phyloP scores from a whole-genome alignment of 2,113 vertebrate genomes.

The Dicerorhinus sumatrensis region DNA sequence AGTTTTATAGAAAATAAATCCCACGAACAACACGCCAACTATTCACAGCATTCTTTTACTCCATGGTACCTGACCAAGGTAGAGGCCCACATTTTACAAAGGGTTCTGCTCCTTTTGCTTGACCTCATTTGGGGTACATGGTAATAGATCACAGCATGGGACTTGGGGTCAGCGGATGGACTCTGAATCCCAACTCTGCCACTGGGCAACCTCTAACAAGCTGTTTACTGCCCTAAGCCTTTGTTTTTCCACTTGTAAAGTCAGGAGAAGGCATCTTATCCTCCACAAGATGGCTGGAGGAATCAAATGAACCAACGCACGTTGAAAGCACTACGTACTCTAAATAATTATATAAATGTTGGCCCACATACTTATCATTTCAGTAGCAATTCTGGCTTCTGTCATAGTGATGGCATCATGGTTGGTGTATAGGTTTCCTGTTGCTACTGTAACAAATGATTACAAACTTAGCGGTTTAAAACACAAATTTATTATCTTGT shows the following conservation, averaged over 20 bases:
- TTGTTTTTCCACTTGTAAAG: not conserved
- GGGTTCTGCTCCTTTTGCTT: not conserved
- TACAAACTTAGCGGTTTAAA: not conserved
- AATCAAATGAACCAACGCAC: not conserved
- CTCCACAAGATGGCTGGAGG: not conserved
- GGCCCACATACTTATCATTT: not conserved
- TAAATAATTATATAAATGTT: not conserved
- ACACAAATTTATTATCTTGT: not conserved
- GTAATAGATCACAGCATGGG: not conserved
- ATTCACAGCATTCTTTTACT: not conserved
- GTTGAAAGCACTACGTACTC: not conserved
- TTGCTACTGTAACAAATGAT: not conserved
- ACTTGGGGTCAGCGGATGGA: not conserved
- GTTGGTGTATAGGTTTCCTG: not conserved
- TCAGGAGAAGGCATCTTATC: not conserved
- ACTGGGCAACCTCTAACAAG: not conserved
- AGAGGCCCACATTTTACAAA: not conserved
- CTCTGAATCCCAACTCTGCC: not conserved
- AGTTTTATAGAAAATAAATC: not conserved
- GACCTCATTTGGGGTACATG: not conserved
- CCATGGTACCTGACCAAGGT: not conserved
- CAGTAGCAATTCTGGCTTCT: not conserved
- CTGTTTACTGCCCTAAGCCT: not conserved
- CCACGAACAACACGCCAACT: not conserved
- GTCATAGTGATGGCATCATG: not conserved